Evolutionary conservation across 2,888 invertebrate species (phyloP), one percentile per base, ranked within the genome.

Genomic region (Drosophila trichaetosa): DNA sequence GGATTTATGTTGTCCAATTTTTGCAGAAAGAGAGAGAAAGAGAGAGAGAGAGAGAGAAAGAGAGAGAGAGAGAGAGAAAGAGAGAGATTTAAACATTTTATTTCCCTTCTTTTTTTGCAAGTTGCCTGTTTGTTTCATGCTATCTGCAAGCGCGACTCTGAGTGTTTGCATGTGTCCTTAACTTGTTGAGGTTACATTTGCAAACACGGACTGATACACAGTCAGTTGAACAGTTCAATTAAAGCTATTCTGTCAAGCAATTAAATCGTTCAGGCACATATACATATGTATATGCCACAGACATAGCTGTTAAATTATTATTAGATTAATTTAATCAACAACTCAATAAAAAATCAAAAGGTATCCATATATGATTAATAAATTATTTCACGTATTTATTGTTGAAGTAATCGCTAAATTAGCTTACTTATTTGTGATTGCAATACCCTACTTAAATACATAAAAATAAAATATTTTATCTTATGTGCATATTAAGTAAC

Each of bases 21-120:
- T 71, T 56, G 40, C 82, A 76, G 71, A 53, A 89, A 84, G 76
- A 79, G 75, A 78, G n/a, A n/a, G n/a, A n/a, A n/a, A 70, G n/a
- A 8, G 0, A 40, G 10, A 18, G 27, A 1, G 29, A 64, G 51
- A 54, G 16, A 13, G 13, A 21, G 46, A 4, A 27, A 54, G 75
- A 70, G 21, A 13, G 4, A 29, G 40, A 67, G 51, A 53, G 40
- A 49, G 60, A 51, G 29, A 59, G 29, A 49, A 34, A 36, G 33
- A 24, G 40, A 60, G 33, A 54, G 51, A 38, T 46, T 27, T 46
- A 58, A 80, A 61, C 24, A 11, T 36, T 66, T 27, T 68, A 52
- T 31, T 51, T 48, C 21, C 2, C 27, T n/a, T 7, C 8, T 33
- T 29, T 51, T 42, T 34, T 24, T 40, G 18, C 24, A 16, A 52